Evolutionary conservation across 2,113 vertebrate genomes (phyloP).

Genomic region (Cryptoleucopteryx plumbea): DNA sequence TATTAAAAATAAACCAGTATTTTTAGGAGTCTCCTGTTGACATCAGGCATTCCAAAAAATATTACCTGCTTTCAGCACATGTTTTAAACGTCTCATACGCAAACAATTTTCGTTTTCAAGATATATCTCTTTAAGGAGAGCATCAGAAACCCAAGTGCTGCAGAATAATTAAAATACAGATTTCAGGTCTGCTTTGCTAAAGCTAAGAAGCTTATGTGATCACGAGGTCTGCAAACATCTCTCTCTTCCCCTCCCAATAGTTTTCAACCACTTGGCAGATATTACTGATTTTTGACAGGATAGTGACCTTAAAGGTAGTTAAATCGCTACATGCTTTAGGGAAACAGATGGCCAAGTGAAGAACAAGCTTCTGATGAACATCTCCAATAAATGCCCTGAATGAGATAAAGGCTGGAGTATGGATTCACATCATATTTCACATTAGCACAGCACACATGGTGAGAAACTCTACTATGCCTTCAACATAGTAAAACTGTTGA

Average conservation of each 20-base stretch:
- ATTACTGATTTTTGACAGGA: slow-evolving; percentile 34
- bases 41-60: not conserved
- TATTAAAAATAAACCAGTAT: not conserved
- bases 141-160: not conserved
- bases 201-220: slow-evolving; percentile 53
- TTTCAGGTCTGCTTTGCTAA: slow-evolving; percentile 41
- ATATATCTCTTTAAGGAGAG: not conserved
- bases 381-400: not conserved
- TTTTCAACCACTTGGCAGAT: not conserved
- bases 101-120: not conserved
- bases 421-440: not conserved
- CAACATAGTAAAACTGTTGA: not conserved
- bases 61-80: not conserved
- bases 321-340: not conserved
- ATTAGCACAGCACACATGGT: not conserved
- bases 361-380: not conserved
- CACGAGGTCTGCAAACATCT: not conserved
- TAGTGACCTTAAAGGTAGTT: not conserved
- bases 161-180: slow-evolving; percentile 47
- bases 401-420: not conserved
- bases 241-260: not conserved
- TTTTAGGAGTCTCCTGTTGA: not conserved
- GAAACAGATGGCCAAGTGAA: slow-evolving; percentile 36
- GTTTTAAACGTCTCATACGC: not conserved
- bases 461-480: not conserved